Evolutionary conservation across 2,797 vertebrate species (phyloP).

Genomic region (Kryptopterus vitreolus): DNA sequence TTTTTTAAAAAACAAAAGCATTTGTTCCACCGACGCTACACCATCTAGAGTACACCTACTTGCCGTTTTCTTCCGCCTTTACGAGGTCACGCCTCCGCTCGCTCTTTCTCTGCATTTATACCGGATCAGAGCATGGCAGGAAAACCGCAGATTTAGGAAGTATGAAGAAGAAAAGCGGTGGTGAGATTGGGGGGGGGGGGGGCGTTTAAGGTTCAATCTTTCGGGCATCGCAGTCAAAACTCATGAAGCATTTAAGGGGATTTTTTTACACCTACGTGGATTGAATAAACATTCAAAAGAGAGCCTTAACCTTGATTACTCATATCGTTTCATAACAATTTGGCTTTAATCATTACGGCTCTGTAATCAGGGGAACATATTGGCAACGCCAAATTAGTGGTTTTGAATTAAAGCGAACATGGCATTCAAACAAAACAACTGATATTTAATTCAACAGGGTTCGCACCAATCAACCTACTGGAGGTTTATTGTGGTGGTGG

Average conservation of each 20-base stretch:
- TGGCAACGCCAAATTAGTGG: not conserved
- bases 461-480: not conserved
- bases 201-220: not conserved
- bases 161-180: not conserved
- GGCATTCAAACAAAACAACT: not conserved
- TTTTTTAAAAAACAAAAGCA: slow-evolving; percentile 15
- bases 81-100: slow-evolving; percentile 36
- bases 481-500: not conserved
- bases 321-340: not conserved
- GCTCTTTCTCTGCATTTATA: slow-evolving; percentile 26
- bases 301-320: not conserved
- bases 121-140: slow-evolving; percentile 39
- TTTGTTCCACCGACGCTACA: slow-evolving; percentile 47
- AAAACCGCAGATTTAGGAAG: slow-evolving; percentile 9
- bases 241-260: not conserved
- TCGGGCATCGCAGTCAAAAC: not conserved
- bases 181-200: not conserved
- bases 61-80: slow-evolving; percentile 59
- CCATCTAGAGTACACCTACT: slow-evolving; percentile 30
- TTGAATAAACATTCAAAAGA: not conserved
- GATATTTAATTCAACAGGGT: not conserved
- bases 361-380: not conserved
- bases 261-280: not conserved
- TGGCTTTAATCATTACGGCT: not conserved
- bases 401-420: not conserved